Conservation (phyloP, 2,797 vertebrate genomes). For the Coilia nasus region DNA sequence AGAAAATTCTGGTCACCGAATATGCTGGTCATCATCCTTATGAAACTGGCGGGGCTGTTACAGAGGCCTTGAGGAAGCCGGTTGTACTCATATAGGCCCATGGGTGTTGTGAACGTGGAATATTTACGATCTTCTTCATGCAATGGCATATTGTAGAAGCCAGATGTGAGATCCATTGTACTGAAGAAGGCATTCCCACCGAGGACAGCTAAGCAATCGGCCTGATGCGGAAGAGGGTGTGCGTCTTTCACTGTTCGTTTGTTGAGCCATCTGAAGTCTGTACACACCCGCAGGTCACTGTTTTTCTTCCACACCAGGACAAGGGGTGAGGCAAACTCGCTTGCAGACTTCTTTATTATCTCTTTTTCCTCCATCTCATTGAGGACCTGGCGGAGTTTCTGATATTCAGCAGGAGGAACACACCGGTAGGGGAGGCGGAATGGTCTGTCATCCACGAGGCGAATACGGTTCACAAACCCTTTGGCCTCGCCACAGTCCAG, state of each 20-base stretch:
- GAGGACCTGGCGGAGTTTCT: neutral
- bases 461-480: neutral
- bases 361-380: conserved; percentile 32
- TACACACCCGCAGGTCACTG: conserved; percentile 21
- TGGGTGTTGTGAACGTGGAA: conserved; percentile 12
- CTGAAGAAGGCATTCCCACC: neutral
- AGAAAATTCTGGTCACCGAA: conserved; percentile 19
- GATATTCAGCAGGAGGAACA: neutral
- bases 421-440: neutral
- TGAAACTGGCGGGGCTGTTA: conserved; percentile 15
- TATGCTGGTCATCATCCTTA: conserved; percentile 10
- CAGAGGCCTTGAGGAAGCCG: neutral
- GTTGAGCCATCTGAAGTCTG: conserved; percentile 37
- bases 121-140: conserved; percentile 28
- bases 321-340: conserved; percentile 28
- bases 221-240: conserved; percentile 18
- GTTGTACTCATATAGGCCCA: neutral
- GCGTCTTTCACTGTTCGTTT: conserved; percentile 31
- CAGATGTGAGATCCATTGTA: neutral
- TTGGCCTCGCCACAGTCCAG: conserved; percentile 6
- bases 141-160: conserved; percentile 31
- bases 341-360: conserved; percentile 29
- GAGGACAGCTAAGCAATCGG: neutral
- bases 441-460: neutral
- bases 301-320: conserved; percentile 29